Evolutionary conservation across 2,797 vertebrate genomes (phyloP), one percentile per base, ranked within the genome.

Genomic region (Aratinga solstitialis): DNA sequence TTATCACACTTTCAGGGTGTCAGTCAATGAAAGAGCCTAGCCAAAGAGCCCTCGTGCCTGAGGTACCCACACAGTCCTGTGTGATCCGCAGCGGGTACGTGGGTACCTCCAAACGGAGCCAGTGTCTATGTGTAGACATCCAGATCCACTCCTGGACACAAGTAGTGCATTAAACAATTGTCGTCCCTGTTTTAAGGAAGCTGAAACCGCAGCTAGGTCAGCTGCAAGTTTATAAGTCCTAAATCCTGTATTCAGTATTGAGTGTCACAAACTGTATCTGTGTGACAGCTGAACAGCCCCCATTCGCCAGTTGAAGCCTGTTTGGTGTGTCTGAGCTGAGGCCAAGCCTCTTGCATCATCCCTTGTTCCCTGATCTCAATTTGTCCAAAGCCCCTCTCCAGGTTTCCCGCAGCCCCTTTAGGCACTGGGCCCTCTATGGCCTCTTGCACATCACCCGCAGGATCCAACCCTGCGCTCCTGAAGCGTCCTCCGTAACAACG

Each of bases 101-200:
- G 5, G 23, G 6, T 18, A 19, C 29, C 17, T 16, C 12, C 12
- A 22, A 34, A 11, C 4, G 7, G n/a, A 34, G 43, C 32, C 2
- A 0, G 19, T 17, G 13, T 2, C 48, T 34, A 13, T 1, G 0
- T 13, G 53, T 9, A n/a, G 24, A 40, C 15, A 34, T 8, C 48
- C 24, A 30, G 11, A 20, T 58, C 69, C 50, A 8, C 21, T 58
- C 43, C 29, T 16, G 5, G 29, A 5, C 29, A 50, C 38, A 34
- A 34, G 17, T 4, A 18, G 45, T 47, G 34, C 12, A 4, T 27
- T 32, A 30, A 69, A 51, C 23, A 32, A 24, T 12, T 45, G 13
- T 24, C 47, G 22, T 36, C 19, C 3, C 11, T 48, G 5, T 18
- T 77, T 66, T 36, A 72, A 29, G 53, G 59, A 29, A 48, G 58